Conservation (phyloP, 2,797 vertebrate species). For the Falco berigora region DNA sequence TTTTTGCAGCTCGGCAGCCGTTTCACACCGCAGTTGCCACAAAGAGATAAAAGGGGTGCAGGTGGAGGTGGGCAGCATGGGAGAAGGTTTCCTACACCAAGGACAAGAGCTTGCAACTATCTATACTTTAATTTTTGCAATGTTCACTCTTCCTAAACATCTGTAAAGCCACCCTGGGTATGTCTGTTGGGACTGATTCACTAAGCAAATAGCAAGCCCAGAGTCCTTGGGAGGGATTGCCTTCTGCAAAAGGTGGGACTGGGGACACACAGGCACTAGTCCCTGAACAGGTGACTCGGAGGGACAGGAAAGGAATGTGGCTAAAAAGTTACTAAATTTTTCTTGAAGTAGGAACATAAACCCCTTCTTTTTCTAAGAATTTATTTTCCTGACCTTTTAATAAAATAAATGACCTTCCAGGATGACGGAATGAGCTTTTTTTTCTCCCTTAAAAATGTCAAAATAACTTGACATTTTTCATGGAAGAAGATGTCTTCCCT, state of each 20-base stretch:
- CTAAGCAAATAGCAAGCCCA: not conserved
- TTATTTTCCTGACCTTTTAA: constrained; percentile 39
- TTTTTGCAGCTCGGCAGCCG: constrained; percentile 12
- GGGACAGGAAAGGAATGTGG: not conserved
- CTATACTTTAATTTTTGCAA: not conserved
- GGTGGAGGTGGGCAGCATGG: not conserved
- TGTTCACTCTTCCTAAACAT: not conserved
- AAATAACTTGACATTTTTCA: constrained; percentile 42
- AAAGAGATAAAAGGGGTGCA: constrained; percentile 14
- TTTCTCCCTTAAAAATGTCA: not conserved
- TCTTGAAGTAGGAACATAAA: not conserved
- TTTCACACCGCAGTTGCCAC: constrained; percentile 30
- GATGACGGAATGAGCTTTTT: not conserved
- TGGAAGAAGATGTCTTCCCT: constrained; percentile 13
- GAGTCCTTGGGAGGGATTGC: not conserved
- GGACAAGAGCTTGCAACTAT: not conserved
- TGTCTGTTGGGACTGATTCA: not conserved
- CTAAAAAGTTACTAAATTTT: not conserved
- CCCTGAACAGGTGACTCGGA: not conserved
- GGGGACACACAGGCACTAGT: not conserved
- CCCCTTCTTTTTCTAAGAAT: not conserved
- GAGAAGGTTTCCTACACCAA: not conserved
- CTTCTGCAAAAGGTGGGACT: not conserved
- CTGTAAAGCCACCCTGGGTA: not conserved
- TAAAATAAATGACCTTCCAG: constrained; percentile 34